Conservation (phyloP, 1,140 invertebrate genomes). For the Aphis gossypii region DNA sequence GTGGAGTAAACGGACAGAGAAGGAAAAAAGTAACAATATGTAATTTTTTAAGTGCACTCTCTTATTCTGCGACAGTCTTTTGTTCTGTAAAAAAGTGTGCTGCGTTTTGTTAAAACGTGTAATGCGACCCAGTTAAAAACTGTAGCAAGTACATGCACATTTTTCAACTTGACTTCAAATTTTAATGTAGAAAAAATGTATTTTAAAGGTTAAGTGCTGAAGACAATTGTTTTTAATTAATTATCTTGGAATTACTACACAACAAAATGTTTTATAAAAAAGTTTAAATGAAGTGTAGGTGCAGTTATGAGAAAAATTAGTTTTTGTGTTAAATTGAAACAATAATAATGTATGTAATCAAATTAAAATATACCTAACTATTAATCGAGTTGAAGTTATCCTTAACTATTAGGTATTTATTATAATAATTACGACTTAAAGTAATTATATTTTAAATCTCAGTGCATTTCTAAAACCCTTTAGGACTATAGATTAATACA, state of each 20-base stretch:
- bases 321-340: neutral
- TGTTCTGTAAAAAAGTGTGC: conserved; percentile 32
- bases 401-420: neutral
- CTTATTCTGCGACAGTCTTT: conserved; percentile 32
- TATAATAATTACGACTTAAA: neutral
- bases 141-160: neutral
- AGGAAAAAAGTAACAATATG: conserved; percentile 18
- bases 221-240: conserved; percentile 23
- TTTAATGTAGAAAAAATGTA: neutral
- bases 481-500: neutral
- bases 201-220: conserved; percentile 7
- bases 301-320: neutral
- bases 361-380: neutral
- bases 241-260: neutral
- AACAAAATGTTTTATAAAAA: conserved; percentile 14
- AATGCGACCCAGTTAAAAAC: conserved; percentile 22
- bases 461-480: neutral
- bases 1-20: neutral
- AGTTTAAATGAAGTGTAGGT: neutral
- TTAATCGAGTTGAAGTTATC: neutral
- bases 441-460: neutral
- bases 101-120: conserved; percentile 38
- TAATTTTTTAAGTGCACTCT: conserved; percentile 56
- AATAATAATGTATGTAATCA: neutral
- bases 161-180: conserved; percentile 22